Evolutionary conservation across 1,140 invertebrate species (phyloP), one percentile per base, ranked within the genome.

Genomic region (Chelonus insularis): DNA sequence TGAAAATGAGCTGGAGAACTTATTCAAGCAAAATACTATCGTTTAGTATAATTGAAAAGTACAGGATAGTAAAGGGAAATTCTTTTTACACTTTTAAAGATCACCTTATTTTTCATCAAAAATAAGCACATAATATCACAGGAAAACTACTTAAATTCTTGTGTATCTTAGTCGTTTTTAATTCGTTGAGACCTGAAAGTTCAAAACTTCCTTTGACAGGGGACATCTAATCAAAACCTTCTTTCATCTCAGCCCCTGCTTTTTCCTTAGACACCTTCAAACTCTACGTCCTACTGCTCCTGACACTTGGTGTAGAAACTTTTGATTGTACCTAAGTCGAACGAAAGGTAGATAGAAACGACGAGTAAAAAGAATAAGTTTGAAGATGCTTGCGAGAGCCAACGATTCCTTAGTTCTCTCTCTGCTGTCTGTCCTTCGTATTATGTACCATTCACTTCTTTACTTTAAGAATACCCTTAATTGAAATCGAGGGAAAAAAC

Each of bases 181-280:
- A 50, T 59, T 50, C 45, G 16, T 23, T 36, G 25, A 9, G 34
- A 29, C 7, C 34, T 11, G 25, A 18, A 34, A 20, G 32, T 45
- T 54, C 29, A 34, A 9, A 39, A 63, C 48, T 57, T 64, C 58
- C 68, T 71, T 70, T 68, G 67, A 71, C 64, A n/a, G 63, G 23
- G 65, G 67, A 70, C 65, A 70, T 68, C 68, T 71, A 71, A 71
- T 71, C 70, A 70, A 70, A 64, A 48, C 64, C 68, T 67, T 37
- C 29, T 29, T 29, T 29, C 25, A 29, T 29, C 32, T 57, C 12
- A n/a, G 14, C 47, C 34, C 23, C 29, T 29, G 7, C 25, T 29
- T 29, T 29, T 29, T 7, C 25, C 25, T 29, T 29, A 29, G 3
- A 29, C 25, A 29, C 25, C 25, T 29, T 29, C 25, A 29, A 3